Evolutionary conservation across 2,797 vertebrate species (phyloP).

Genomic region (Rhinichthys osculus): DNA sequence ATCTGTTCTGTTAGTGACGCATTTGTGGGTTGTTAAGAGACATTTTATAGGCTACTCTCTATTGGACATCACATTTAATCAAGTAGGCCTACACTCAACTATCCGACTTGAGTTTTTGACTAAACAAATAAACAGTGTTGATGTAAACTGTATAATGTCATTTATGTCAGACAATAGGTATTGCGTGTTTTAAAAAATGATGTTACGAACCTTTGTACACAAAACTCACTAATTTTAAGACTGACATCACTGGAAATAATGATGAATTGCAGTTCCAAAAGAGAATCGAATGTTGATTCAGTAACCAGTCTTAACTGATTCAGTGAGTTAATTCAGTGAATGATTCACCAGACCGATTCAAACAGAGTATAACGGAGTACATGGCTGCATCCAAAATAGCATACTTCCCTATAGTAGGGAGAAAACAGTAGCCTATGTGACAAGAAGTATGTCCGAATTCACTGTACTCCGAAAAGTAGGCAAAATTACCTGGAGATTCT

Average conservation of each 20-base stretch:
- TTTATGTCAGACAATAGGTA: not conserved
- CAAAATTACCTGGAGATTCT: too few species aligned
- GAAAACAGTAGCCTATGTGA: too few species aligned
- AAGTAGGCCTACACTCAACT: not conserved
- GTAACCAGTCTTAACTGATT: not conserved
- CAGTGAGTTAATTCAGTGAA: not conserved
- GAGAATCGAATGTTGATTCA: not conserved
- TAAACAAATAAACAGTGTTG: not conserved
- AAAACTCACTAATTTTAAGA: not conserved
- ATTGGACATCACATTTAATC: not conserved
- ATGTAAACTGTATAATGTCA: not conserved
- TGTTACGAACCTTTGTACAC: not conserved
- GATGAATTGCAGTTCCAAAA: not conserved
- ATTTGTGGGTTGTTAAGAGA: not conserved
- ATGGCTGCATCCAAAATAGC: too few species aligned
- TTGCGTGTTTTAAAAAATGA: not conserved
- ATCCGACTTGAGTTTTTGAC: not conserved
- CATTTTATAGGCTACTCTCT: not conserved
- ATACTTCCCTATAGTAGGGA: too few species aligned
- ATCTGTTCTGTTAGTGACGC: not conserved
- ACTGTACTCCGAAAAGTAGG: too few species aligned
- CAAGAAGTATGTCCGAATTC: too few species aligned
- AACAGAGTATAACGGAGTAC: too few species aligned
- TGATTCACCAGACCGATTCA: too few species aligned
- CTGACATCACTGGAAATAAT: not conserved